phyloP scores from a whole-genome alignment of 2,797 vertebrate species.

The Tragelaphus eurycerus region DNA sequence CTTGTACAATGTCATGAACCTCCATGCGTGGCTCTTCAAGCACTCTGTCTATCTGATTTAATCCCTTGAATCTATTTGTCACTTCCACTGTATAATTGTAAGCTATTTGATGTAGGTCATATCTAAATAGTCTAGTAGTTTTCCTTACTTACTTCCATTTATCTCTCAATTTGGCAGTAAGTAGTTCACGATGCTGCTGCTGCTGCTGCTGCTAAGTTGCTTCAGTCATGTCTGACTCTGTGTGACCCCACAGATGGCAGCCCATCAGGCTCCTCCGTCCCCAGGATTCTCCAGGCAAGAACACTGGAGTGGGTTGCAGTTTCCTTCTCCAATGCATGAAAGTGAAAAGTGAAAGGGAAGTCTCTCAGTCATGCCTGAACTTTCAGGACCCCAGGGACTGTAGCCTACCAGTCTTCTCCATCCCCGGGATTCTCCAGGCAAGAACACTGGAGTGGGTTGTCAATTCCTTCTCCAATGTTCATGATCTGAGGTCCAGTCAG shows the following conservation, averaged over 20 bases:
- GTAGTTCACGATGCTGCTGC: background rate
- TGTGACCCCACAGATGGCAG: no score
- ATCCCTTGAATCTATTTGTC: background rate
- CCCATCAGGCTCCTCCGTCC: no score
- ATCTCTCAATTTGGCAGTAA: background rate
- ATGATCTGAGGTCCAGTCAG: background rate
- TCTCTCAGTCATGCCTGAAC: fast-evolving
- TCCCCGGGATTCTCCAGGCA: no score
- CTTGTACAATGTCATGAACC: background rate
- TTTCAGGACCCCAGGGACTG: no score
- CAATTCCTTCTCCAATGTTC: background rate
- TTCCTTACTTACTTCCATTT: background rate
- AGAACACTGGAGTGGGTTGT: no score
- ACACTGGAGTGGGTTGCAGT: no score
- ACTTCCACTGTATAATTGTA: background rate
- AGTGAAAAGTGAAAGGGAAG: no score
- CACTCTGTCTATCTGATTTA: background rate
- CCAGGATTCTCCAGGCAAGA: no score
- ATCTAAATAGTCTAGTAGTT: background rate
- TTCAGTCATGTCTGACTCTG: no score
- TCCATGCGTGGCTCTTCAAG: background rate
- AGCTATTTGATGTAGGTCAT: background rate
- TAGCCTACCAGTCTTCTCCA: no score
- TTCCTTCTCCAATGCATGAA: no score
- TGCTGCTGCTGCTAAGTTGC: no score